Conservation (phyloP, 1,140 invertebrate species). For the Orchesella cincta region DNA sequence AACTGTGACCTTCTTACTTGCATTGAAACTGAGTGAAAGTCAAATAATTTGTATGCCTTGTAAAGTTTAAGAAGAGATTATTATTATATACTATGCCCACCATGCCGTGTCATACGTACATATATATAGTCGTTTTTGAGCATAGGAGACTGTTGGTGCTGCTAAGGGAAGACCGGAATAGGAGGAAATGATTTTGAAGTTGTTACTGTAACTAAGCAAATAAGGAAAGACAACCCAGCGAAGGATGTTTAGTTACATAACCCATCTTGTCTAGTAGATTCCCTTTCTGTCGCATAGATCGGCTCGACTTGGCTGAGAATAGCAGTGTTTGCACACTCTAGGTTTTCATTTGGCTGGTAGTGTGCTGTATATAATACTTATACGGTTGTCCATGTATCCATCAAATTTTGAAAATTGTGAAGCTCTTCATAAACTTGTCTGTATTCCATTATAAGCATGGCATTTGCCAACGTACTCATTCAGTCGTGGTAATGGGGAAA, state of each 20-base stretch:
- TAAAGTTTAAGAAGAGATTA: no score
- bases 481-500: slow-evolving; percentile 17
- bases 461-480: not conserved
- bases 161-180: no score
- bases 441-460: not conserved
- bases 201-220: slow-evolving; percentile 1
- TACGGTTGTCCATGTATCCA: not conserved
- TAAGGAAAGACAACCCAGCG: not conserved
- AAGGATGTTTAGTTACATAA: not conserved
- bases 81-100: no score
- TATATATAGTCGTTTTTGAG: no score
- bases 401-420: slow-evolving; percentile 12
- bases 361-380: not conserved
- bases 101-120: no score
- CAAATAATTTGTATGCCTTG: no score
- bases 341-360: not conserved
- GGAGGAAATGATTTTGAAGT: not conserved
- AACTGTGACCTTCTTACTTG: no score
- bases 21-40: no score
- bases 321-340: no score
- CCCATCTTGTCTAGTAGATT: not conserved
- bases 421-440: not conserved
- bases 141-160: no score
- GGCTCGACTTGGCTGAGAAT: no score
- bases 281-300: not conserved